Percentiles rank a stretch among this genome's conserved stretches.
These are phyloP conservation scores for Okapia johnstoni DNA, from an alignment of 2,113 vertebrate species.

Conservation along the genomic window DNA sequence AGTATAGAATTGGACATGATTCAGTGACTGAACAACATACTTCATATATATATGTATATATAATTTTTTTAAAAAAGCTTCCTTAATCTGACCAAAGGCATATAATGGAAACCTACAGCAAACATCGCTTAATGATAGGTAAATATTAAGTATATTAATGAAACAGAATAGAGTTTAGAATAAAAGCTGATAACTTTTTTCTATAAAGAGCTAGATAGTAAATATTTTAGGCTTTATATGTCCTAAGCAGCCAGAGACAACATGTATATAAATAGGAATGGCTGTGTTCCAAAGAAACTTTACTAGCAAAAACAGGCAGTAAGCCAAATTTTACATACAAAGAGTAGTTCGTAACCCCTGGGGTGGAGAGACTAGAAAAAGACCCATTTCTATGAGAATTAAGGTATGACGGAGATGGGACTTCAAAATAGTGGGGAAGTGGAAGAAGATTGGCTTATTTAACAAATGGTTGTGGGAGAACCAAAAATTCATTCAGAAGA, in stretches of 20 bases:
- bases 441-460: neutral
- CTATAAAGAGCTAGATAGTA: neutral
- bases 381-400: neutral
- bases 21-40: neutral
- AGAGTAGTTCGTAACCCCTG: neutral
- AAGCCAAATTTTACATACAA: neutral
- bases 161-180: slow-evolving; percentile 13
- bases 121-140: neutral
- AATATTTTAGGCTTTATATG: neutral
- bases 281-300: neutral
- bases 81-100: neutral
- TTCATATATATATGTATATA: neutral
- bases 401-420: neutral
- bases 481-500: neutral
- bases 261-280: neutral
- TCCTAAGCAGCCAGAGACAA: neutral
- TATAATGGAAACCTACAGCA: neutral
- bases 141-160: neutral
- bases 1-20: neutral
- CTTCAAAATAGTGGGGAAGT: neutral
- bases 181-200: neutral
- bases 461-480: neutral
- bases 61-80: neutral
- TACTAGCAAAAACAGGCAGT: neutral
- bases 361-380: neutral